Conservation (phyloP, 2,113 vertebrate species). For the Fulmarus glacialis region DNA sequence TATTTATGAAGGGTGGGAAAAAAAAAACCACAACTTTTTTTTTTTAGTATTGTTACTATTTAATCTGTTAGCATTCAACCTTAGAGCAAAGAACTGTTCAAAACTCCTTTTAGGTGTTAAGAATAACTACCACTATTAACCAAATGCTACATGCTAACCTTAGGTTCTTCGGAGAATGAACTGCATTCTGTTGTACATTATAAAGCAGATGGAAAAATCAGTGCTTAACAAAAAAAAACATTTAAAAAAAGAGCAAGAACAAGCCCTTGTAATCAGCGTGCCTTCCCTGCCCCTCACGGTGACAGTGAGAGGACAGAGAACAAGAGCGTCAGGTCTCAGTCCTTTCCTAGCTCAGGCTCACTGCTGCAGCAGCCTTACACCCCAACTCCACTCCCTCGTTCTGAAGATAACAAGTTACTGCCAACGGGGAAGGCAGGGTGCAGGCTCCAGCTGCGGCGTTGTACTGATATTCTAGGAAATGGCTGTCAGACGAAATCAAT, state of each 20-base stretch:
- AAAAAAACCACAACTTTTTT: neutral
- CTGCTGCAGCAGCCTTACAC: neutral
- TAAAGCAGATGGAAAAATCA: neutral
- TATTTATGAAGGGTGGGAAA: neutral
- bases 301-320: neutral
- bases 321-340: neutral
- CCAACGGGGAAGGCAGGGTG: too few species aligned
- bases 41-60: neutral
- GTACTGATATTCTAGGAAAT: neutral
- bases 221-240: neutral
- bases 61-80: neutral
- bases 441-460: neutral
- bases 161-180: neutral
- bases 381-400: neutral
- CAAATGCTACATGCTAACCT: neutral
- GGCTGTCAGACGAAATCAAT: neutral
- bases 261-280: accelerated
- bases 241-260: neutral
- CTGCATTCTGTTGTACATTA: neutral
- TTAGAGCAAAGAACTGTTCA: neutral
- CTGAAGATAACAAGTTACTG: neutral
- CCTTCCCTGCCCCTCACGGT: neutral
- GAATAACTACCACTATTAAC: neutral
- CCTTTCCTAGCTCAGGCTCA: accelerated
- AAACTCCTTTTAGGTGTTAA: neutral